Evolutionary conservation across 2,797 vertebrate genomes (phyloP).

Genomic region (Onychomys leucogaster): DNA sequence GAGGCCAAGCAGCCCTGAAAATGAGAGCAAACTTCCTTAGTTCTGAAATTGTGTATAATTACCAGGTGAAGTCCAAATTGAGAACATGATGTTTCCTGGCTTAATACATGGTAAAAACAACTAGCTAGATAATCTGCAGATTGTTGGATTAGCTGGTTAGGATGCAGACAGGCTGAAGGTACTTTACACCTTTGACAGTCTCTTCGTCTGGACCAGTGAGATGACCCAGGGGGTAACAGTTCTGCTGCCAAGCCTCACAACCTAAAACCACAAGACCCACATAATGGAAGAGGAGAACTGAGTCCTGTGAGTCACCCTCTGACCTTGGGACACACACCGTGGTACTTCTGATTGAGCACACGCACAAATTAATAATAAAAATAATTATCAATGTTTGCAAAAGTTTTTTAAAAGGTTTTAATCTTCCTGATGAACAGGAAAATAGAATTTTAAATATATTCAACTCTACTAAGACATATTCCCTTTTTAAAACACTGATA

Average conservation of each 20-base stretch:
- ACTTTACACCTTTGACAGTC: not conserved
- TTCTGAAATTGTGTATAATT: not conserved
- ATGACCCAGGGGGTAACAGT: not conserved
- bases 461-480: not conserved
- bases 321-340: not conserved
- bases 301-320: not conserved
- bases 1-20: not conserved
- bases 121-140: not conserved
- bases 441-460: not conserved
- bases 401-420: not conserved
- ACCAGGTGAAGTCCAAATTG: constrained; percentile 26
- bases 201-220: not conserved
- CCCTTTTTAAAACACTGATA: not conserved
- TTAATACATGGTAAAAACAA: not conserved
- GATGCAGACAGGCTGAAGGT: not conserved
- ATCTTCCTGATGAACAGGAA: not conserved
- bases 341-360: not conserved
- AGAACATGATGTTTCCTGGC: constrained; percentile 7
- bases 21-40: not conserved
- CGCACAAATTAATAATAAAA: not conserved
- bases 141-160: not conserved
- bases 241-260: not conserved
- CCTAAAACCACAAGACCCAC: not conserved
- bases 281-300: not conserved
- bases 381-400: not conserved